A percentile compares a stretch with the other conserved stretches of the same genome.
These are phyloP conservation scores for Sebastes umbrosus DNA, from an alignment of 2,797 vertebrate species.

Conservation along the genomic window DNA sequence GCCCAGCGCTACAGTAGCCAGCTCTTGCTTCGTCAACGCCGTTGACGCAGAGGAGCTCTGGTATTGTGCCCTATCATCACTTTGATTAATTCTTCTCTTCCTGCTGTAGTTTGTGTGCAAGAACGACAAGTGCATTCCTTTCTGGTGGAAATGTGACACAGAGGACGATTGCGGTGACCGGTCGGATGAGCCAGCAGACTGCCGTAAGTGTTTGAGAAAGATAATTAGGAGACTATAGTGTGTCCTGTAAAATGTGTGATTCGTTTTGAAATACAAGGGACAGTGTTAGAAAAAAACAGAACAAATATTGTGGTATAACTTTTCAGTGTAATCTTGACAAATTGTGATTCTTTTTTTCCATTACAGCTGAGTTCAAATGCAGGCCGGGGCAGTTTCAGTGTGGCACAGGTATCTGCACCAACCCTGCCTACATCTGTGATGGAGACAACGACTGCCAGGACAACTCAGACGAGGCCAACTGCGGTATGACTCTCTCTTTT, in stretches of 20 bases:
- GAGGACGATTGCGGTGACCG: conserved; percentile 97
- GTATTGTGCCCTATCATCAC: not conserved
- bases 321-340: conserved; percentile 72
- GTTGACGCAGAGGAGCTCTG: not conserved
- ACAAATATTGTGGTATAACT: conserved; percentile 62
- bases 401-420: conserved; percentile 92
- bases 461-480: conserved; percentile 95
- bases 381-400: conserved; percentile 94
- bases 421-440: conserved; percentile 95
- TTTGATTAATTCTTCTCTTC: conserved; percentile 9
- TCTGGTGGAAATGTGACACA: conserved; percentile 99
- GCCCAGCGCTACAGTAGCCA: not conserved
- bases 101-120: conserved; percentile 92
- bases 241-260: not conserved
- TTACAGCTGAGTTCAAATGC: conserved; percentile 90
- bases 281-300: not conserved
- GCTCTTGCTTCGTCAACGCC: not conserved
- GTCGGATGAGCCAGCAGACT: conserved; percentile 92
- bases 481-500: conserved; percentile 76
- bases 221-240: not conserved
- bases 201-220: conserved; percentile 86
- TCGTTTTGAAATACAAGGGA: not conserved
- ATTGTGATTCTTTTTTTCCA: not conserved
- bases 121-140: conserved; percentile 99
- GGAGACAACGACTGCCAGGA: conserved; percentile 96